These are phyloP conservation scores for Hydropotes inermis DNA, from an alignment of 2,113 vertebrate genomes.

Conservation along the genomic window DNA sequence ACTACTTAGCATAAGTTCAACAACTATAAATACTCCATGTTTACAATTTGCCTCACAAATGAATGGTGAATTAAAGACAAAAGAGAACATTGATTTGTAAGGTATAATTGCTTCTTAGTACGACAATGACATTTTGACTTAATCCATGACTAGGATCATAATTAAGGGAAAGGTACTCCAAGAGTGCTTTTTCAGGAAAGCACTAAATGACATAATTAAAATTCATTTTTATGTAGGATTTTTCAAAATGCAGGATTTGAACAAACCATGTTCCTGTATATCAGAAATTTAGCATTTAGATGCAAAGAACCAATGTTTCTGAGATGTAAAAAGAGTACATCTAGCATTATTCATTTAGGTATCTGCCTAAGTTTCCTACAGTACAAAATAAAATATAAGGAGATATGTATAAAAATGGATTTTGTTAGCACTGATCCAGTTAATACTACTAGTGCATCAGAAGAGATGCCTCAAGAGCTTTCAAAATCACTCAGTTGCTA, in stretches of 20 bases:
- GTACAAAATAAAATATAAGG: not conserved
- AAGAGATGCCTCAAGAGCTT: not conserved
- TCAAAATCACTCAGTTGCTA: not conserved
- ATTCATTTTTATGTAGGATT: not conserved
- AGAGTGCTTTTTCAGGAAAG: not conserved
- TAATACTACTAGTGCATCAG: not conserved
- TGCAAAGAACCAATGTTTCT: not conserved
- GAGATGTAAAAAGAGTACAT: not conserved
- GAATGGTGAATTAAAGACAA: constrained; percentile 25
- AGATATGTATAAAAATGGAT: not conserved
- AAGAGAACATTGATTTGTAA: not conserved
- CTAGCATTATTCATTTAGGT: not conserved
- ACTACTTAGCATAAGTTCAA: not conserved
- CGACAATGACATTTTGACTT: not conserved
- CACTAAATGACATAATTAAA: not conserved
- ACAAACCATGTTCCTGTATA: not conserved
- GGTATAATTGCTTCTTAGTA: not conserved
- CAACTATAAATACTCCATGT: not conserved
- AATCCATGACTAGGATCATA: not conserved
- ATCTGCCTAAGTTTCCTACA: not conserved
- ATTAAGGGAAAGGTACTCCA: not conserved
- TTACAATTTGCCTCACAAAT: constrained; percentile 3
- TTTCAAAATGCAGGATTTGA: not conserved
- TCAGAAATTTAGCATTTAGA: not conserved
- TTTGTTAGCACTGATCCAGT: not conserved